Base-by-base conservation (phyloP, 2,888 invertebrate species). In the Entomobrya multifasciata region DNA sequence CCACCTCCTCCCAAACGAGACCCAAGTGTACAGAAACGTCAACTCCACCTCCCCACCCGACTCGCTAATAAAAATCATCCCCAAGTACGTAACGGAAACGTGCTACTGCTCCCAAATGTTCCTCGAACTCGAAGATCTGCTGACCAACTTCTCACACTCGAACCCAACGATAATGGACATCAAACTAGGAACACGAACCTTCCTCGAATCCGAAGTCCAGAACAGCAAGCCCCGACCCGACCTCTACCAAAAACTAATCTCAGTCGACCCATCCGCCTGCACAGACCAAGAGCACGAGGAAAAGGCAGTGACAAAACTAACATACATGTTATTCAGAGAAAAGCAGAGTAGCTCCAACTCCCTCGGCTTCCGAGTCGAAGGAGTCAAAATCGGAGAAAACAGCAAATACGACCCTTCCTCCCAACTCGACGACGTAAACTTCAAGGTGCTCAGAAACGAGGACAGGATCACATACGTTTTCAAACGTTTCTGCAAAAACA, bases 301-400 rank as follows among this genome's bases (percentile, higher is more conserved):
- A 8, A 94, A 95, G 91, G 97, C 98, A 15, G 96, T 99, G 62
- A 99, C 99, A 11, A 99, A 99, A 93, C 94, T 99, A 91, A 95
- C 98, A 52, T 99, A 99, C 93, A 99, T 99, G 99, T 95, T 97
- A 92, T 98, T 98, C 93, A 94, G 99, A 82, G 99, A 99, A 93
- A 94, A 96, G 90, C 96, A 97, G 92, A 98, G 98, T 87, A 98
- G 98, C 2, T 97, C 98, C 0, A 96, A 97, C 88, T 95, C 96
- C 86, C 96, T 97, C 92, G 99, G 99, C 3, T 99, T 99, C 93
- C 94, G 99, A 91, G 97, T 99, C 91, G 99, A 99, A 93, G 99
- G 98, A 1, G 95, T 99, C 92, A 97, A 98, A 93, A 94, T 94
- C 90, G 92, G 92, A 86, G 36, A 52, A 44, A 49, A 47, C 30